phyloP scores from a whole-genome alignment of 2,797 vertebrate species.

The Brotula barbata region DNA sequence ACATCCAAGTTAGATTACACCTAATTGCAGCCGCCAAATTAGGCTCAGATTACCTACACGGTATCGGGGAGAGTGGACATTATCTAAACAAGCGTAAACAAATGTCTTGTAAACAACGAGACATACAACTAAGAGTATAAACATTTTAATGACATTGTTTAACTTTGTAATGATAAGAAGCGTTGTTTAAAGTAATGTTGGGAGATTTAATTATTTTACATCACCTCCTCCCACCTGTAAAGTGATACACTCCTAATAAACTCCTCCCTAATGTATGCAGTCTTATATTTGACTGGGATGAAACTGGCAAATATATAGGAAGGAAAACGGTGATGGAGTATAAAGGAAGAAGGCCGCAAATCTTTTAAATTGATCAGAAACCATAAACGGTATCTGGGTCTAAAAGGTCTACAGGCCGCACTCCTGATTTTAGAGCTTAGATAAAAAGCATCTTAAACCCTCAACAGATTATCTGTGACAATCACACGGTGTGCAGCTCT shows the following conservation, averaged over 20 bases:
- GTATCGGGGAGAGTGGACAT: conserved; percentile 29
- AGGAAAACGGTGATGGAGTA: no score
- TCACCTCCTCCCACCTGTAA: no score
- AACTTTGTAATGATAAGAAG: no score
- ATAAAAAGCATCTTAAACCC: neutral
- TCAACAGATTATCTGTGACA: neutral
- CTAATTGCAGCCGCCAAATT: conserved; percentile 52
- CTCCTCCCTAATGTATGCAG: no score
- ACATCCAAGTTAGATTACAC: conserved; percentile 41
- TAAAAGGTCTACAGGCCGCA: no score
- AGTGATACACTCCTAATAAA: no score
- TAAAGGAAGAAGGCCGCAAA: no score
- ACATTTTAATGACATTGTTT: neutral
- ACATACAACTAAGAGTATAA: neutral
- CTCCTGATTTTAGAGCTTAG: neutral
- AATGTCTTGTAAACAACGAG: neutral
- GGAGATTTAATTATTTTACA: neutral
- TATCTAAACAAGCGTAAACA: conserved; percentile 20
- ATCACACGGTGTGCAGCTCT: no score
- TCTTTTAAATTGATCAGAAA: no score
- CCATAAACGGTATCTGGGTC: no score
- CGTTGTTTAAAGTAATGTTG: neutral
- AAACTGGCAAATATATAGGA: no score
- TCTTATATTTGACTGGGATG: no score
- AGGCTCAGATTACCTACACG: conserved; percentile 28